Evolutionary conservation across 2,113 vertebrate genomes (phyloP).

Genomic region (Columba janthina): DNA sequence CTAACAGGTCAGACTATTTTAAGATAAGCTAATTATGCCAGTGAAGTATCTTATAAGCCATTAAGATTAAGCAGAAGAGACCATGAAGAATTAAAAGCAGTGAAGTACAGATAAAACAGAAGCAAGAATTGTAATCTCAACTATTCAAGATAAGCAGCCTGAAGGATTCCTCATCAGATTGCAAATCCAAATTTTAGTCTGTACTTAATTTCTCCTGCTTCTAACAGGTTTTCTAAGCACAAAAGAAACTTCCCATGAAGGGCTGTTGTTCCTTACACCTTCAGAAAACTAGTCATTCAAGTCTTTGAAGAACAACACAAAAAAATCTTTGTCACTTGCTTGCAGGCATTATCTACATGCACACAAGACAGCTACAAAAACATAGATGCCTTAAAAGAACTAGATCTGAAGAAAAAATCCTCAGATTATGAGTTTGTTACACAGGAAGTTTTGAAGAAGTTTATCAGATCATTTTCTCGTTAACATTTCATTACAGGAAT

Average conservation of each 20-base stretch:
- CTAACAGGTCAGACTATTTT: slow-evolving; percentile 45
- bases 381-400: background rate
- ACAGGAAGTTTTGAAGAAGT: background rate
- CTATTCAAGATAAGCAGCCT: background rate
- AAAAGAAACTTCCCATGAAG: slow-evolving; percentile 4
- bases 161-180: background rate
- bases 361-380: background rate
- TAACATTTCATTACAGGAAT: slow-evolving; percentile 12
- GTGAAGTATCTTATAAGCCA: slow-evolving; percentile 23
- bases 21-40: slow-evolving; percentile 47
- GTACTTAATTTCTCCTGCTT: background rate
- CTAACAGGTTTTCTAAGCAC: background rate
- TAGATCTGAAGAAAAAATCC: background rate
- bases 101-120: background rate
- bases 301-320: background rate
- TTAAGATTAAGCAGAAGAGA: slow-evolving; percentile 33
- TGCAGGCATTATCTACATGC: background rate
- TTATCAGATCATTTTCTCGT: background rate
- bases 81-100: slow-evolving; percentile 25
- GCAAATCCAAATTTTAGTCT: background rate
- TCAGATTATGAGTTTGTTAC: background rate
- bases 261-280: background rate
- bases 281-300: slow-evolving; percentile 37
- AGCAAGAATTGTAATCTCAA: background rate
- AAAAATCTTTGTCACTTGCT: background rate